A percentile compares a stretch with the other conserved stretches of the same genome.
Conservation (phyloP, 2,888 invertebrate genomes). For the Rhingia rostrata region DNA sequence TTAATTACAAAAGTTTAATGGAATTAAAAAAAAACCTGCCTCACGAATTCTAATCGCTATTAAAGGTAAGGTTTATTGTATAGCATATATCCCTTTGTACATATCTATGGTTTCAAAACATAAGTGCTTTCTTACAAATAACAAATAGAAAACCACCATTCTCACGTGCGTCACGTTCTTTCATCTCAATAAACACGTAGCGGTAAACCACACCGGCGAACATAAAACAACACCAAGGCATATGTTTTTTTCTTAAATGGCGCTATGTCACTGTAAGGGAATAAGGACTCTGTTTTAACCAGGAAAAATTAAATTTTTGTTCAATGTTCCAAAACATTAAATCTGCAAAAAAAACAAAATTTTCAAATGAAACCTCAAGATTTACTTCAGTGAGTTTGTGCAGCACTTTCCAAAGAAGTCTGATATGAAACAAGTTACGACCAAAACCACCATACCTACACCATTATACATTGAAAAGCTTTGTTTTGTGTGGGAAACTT, state of each 20-base stretch:
- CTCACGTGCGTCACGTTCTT: conserved; percentile 37
- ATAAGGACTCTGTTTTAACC: conserved; percentile 23
- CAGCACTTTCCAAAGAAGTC: neutral
- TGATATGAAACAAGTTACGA: neutral
- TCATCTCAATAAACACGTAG: conserved; percentile 55
- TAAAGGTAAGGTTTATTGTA: neutral
- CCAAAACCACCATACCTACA: neutral
- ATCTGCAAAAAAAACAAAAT: conserved; percentile 1
- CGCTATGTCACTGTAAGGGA: neutral
- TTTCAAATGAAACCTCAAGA: conserved; percentile 6
- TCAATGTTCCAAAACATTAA: conserved; percentile 56
- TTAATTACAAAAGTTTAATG: conserved; percentile 53
- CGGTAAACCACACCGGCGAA: conserved; percentile 19
- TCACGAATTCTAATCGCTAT: conserved; percentile 28
- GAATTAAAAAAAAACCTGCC: conserved; percentile 54
- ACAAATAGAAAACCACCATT: conserved; percentile 23
- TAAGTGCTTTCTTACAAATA: conserved; percentile 43
- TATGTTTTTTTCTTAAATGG: conserved; percentile 11
- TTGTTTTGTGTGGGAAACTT: conserved; percentile 22
- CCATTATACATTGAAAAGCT: conserved; percentile 33
- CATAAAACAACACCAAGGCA: conserved; percentile 8
- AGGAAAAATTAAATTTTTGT: conserved; percentile 43
- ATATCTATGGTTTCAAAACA: conserved; percentile 20
- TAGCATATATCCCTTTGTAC: neutral
- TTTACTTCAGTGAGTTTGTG: neutral